Percentiles rank a stretch among this genome's conserved stretches.
Conservation (phyloP, 2,797 vertebrate species). For the Oophaga sylvatica region DNA sequence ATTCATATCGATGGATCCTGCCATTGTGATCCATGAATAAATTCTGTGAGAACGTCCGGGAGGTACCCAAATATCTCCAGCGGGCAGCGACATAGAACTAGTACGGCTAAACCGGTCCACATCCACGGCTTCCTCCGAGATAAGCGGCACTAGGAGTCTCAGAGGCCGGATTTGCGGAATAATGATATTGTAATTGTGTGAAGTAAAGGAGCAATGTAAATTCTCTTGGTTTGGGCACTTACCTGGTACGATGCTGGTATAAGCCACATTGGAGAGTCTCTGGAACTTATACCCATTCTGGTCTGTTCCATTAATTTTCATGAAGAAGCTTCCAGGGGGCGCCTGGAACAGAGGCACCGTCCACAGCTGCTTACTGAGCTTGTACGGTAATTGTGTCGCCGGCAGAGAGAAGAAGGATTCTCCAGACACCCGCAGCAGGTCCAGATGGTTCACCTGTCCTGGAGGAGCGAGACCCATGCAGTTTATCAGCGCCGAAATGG, state of each 20-base stretch:
- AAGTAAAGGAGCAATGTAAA: neutral
- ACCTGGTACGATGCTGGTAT: conserved; percentile 86
- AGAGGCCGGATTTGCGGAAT: too few relatives aligned
- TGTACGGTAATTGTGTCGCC: conserved; percentile 71
- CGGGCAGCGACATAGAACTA: too few relatives aligned
- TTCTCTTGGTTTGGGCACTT: conserved; percentile 56
- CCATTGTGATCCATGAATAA: neutral
- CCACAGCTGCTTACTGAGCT: conserved; percentile 83
- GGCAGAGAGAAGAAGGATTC: conserved; percentile 79
- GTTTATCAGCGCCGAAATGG: conserved; percentile 85
- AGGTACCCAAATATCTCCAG: too few relatives aligned
- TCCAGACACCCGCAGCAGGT: conserved; percentile 86
- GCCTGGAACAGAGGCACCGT: conserved; percentile 79
- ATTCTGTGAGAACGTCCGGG: too few relatives aligned
- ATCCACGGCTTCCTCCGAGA: too few relatives aligned
- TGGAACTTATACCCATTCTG: conserved; percentile 84
- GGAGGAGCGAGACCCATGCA: conserved; percentile 83
- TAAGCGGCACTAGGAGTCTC: too few relatives aligned
- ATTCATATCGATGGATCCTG: too few relatives aligned
- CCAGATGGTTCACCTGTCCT: conserved; percentile 79
- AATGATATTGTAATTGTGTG: too few relatives aligned
- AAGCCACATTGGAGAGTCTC: conserved; percentile 89
- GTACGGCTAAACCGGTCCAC: too few relatives aligned
- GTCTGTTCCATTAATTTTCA: conserved; percentile 87
- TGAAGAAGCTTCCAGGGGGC: conserved; percentile 86